Evolutionary conservation across 1,140 invertebrate genomes (phyloP).

Genomic region (Drosophila dunni): DNA sequence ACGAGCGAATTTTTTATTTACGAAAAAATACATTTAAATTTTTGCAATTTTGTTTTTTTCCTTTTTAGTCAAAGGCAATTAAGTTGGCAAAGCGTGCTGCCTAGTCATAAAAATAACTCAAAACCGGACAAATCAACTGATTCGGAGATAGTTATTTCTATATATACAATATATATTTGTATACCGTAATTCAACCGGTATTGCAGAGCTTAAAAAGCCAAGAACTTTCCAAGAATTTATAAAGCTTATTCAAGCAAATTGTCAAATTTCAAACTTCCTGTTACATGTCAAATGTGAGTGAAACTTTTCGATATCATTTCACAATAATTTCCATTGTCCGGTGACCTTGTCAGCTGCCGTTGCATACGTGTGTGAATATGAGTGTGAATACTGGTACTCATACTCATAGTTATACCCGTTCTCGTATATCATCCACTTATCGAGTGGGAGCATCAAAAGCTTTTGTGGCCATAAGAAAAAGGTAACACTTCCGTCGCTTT

Average conservation of each 20-base stretch:
- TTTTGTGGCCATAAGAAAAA: constrained; percentile 36
- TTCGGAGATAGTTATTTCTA: constrained; percentile 48
- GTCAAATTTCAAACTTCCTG: constrained; percentile 44
- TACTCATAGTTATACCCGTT: background rate
- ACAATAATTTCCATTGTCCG: constrained; percentile 25
- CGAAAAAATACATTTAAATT: constrained; percentile 56
- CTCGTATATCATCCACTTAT: constrained; percentile 53
- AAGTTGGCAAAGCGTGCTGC: constrained; percentile 72
- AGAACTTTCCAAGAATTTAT: constrained; percentile 14
- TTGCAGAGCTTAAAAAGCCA: background rate
- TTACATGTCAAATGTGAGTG: constrained; percentile 16
- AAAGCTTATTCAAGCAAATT: constrained; percentile 20
- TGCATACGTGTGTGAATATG: constrained; percentile 3
- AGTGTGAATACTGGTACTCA: constrained; percentile 4
- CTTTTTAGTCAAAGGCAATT: constrained; percentile 70
- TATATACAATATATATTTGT: background rate
- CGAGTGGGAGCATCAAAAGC: constrained; percentile 48
- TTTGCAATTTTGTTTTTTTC: constrained; percentile 44
- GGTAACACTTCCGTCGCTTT: constrained; percentile 57
- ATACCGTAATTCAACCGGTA: constrained; percentile 17
- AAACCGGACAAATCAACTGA: constrained; percentile 52
- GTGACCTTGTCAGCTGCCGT: constrained; percentile 42
- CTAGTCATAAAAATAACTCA: constrained; percentile 64
- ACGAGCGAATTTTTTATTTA: constrained; percentile 26
- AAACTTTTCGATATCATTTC: constrained; percentile 30